Evolutionary conservation across 2,888 invertebrate species (phyloP).

Genomic region (Mythimna impura): DNA sequence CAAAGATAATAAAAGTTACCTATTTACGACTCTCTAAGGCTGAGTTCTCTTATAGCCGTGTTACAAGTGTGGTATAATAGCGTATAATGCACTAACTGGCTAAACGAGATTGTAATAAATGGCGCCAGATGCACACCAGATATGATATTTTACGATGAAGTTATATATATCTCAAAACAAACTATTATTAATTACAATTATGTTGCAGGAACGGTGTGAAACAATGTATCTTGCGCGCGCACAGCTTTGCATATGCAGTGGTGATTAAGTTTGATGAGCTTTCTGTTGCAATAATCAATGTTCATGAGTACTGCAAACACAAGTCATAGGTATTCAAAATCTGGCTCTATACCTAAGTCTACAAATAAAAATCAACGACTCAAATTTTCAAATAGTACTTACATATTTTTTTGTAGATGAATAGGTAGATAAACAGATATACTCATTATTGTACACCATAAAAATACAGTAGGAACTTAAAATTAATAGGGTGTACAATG

Average conservation of each 20-base stretch:
- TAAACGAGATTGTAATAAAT: slow-evolving; percentile 32
- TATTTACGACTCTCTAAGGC: slow-evolving; percentile 21
- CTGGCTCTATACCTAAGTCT: not conserved
- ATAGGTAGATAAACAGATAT: too few relatives aligned
- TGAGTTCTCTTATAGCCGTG: not conserved
- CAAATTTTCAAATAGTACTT: too few relatives aligned
- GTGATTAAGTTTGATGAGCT: not conserved
- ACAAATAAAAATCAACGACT: too few relatives aligned
- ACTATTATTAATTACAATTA: slow-evolving; percentile 21
- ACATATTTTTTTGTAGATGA: too few relatives aligned
- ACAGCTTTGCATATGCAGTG: not conserved
- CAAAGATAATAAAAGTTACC: slow-evolving; percentile 36
- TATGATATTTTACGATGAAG: slow-evolving; percentile 46
- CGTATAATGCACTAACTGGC: slow-evolving; percentile 16
- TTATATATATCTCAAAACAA: slow-evolving; percentile 23
- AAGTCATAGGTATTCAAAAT: too few relatives aligned
- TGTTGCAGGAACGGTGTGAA: slow-evolving; percentile 8
- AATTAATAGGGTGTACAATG: too few relatives aligned
- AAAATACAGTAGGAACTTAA: too few relatives aligned
- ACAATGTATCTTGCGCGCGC: slow-evolving; percentile 19
- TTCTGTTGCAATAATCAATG: not conserved
- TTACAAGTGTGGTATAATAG: slow-evolving; percentile 3
- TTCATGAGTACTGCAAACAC: too few relatives aligned
- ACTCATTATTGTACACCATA: too few relatives aligned
- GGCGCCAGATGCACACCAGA: slow-evolving; percentile 34